These are phyloP conservation scores for Echinometra lucunter DNA, from an alignment of 53 echinoderm and acorn worm genomes.

Conservation along the genomic window DNA sequence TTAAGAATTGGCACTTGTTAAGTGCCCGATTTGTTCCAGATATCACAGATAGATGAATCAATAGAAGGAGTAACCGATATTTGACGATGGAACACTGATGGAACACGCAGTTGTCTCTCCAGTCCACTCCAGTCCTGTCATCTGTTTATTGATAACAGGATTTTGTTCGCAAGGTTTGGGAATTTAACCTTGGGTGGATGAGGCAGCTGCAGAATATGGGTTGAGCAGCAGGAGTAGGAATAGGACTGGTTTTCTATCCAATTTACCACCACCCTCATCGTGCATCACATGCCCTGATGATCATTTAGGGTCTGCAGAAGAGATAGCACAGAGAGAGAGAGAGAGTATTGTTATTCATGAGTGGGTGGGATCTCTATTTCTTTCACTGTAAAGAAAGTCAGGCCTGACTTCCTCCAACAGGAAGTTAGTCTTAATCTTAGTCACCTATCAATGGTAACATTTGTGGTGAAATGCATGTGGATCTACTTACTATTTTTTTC, in stretches of 20 bases:
- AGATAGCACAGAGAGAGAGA: not conserved
- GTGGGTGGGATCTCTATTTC: slow-evolving; percentile 4
- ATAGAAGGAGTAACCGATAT: not conserved
- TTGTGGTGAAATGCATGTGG: too few relatives aligned
- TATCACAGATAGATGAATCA: not conserved
- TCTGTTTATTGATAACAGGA: not conserved
- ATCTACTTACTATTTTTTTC: too few relatives aligned
- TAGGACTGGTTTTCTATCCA: slow-evolving; percentile 5
- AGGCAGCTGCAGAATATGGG: slow-evolving; percentile 7
- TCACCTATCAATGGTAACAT: too few relatives aligned
- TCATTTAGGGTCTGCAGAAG: slow-evolving; percentile 8
- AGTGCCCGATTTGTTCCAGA: not conserved
- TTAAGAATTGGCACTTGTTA: not conserved
- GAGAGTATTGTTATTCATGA: slow-evolving; percentile 22
- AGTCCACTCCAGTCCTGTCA: not conserved
- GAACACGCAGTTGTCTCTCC: not conserved
- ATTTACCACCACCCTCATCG: slow-evolving; percentile 6
- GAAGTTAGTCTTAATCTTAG: not conserved
- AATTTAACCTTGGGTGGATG: not conserved
- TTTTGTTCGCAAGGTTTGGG: not conserved
- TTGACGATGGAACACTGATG: not conserved
- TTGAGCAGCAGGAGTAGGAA: not conserved
- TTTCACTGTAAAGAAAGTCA: not conserved
- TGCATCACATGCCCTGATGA: not conserved
- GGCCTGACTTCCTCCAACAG: not conserved